Evolutionary conservation across 1,140 invertebrate genomes (phyloP), one percentile per base, ranked within the genome.

Genomic region (Phenacoccus solenopsis): DNA sequence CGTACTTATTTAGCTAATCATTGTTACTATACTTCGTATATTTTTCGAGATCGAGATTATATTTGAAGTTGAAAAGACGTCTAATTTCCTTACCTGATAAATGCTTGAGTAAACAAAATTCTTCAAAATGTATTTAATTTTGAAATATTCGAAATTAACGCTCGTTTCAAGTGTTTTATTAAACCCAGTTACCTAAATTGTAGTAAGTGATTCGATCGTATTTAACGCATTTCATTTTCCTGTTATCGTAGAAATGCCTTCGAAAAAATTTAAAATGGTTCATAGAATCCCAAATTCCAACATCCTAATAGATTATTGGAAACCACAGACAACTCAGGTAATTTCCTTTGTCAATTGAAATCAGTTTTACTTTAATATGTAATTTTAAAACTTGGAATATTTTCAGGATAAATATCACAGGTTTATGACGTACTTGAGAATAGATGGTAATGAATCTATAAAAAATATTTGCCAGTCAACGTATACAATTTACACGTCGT

Each of bases 231-330:
- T 16, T 49, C 20, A n/a, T 49, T 49, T 49, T 49, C 20, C 20
- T n/a, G 20, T 16, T n/a, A 3, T 16, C 2, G 3, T 9, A 10
- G 20, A n/a, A 16, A 49, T 49, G 38, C 38, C 38, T 49, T 49
- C 38, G 38, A 49, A 49, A 49, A 49, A 49, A 16, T 49, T 49
- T 49, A 49, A 16, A 49, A 49, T 49, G 3, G 38, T 49, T 49
- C 38, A 49, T 16, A 49, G 38, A n/a, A 64, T 64, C 16, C 59
- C 59, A 3, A 64, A 64, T 64, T 64, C 59, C 13, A 64, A 64
- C 25, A 64, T 64, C 9, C 1, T 64, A 10, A 24, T 64, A 2
- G 59, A 64, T 24, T 27, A 64, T 24, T 64, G 59, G 59, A 64
- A 25, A 64, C 16, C 59, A 4, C 16, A 9, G 9, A 38, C 9